phyloP scores from a whole-genome alignment of 2,113 vertebrate genomes.

The Channa maculata region DNA sequence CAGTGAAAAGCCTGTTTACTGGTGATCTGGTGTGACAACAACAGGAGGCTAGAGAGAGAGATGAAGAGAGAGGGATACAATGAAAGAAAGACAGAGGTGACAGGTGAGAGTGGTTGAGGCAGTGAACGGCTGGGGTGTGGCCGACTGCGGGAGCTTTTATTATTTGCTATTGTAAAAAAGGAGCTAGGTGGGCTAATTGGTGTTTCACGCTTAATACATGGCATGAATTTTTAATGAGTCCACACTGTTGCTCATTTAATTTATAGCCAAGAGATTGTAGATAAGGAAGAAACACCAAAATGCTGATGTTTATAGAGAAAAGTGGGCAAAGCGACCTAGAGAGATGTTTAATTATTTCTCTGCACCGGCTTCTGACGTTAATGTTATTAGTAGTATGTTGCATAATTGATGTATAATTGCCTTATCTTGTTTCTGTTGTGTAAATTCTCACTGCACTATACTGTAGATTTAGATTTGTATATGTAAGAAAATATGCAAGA shows the following conservation, averaged over 20 bases:
- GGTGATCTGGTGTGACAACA: conserved; percentile 71
- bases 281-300: conserved; percentile 45
- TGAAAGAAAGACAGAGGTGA: conserved; percentile 31
- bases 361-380: conserved; percentile 29
- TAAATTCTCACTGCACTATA: too few species aligned
- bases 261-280: conserved; percentile 57
- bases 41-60: conserved; percentile 52
- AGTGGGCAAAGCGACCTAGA: conserved; percentile 12
- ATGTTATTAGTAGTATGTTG: conserved; percentile 30
- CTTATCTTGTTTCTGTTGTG: neutral
- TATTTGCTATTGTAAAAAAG: conserved; percentile 64
- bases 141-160: conserved; percentile 65
- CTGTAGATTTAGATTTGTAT: too few species aligned
- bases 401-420: conserved; percentile 27
- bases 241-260: conserved; percentile 71
- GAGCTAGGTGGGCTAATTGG: conserved; percentile 75
- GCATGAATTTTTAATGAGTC: conserved; percentile 76
- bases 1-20: conserved; percentile 75
- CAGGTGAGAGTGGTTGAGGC: conserved; percentile 37
- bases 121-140: conserved; percentile 53
- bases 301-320: conserved; percentile 19
- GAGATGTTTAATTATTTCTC: conserved; percentile 40
- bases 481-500: too few species aligned
- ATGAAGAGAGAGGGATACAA: conserved; percentile 10
- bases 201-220: conserved; percentile 71